phyloP scores from a whole-genome alignment of 2,113 vertebrate species.

The Pachypanchax playfairii region DNA sequence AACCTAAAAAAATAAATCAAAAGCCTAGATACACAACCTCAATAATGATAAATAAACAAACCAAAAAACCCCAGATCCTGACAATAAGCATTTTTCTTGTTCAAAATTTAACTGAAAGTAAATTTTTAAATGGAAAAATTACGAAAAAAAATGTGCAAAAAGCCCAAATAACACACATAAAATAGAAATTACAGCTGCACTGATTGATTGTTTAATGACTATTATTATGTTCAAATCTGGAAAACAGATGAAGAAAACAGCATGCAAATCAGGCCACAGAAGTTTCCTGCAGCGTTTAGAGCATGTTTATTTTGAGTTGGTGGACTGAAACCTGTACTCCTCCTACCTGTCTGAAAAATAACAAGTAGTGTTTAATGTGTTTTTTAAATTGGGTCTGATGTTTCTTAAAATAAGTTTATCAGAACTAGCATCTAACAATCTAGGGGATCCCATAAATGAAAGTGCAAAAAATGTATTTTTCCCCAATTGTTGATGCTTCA shows the following conservation, averaged over 20 bases:
- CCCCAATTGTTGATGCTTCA: not conserved
- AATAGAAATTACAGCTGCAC: constrained; percentile 26
- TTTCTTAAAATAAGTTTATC: not conserved
- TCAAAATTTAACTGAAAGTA: constrained; percentile 6
- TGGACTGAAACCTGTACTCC: constrained; percentile 15
- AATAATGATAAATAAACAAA: not conserved
- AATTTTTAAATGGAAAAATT: constrained; percentile 18
- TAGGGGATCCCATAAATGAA: not conserved
- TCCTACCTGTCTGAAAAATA: constrained; percentile 21
- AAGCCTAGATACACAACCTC: too few species aligned
- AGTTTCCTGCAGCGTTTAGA: constrained; percentile 31
- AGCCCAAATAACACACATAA: constrained; percentile 22
- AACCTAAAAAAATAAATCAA: too few species aligned
- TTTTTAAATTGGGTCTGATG: not conserved
- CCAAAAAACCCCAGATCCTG: too few species aligned
- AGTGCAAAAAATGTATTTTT: not conserved
- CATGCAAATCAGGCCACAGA: constrained; percentile 43
- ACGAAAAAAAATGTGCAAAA: not conserved
- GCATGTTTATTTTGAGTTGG: constrained; percentile 20
- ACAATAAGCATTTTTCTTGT: too few species aligned
- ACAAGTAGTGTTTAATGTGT: constrained; percentile 2
- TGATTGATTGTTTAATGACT: constrained; percentile 50
- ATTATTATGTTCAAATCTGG: constrained; percentile 34
- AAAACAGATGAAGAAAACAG: constrained; percentile 37
- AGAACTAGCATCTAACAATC: not conserved